Evolutionary conservation across 2,888 invertebrate genomes (phyloP).

Genomic region (Athetis lepigone): DNA sequence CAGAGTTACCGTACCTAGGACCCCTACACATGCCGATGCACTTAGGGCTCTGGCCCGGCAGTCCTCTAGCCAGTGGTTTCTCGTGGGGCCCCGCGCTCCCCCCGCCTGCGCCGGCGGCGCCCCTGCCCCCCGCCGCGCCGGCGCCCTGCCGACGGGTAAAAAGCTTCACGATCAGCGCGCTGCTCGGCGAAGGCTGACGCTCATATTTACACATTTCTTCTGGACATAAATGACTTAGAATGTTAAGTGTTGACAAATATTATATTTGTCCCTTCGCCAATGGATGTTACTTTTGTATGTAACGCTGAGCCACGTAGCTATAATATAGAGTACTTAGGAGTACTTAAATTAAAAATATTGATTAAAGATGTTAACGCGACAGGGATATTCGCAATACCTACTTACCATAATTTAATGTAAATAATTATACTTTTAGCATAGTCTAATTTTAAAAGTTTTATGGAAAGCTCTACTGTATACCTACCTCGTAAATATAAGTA

Average conservation of each 20-base stretch:
- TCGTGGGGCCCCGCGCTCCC: conserved; percentile 80
- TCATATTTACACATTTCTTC: conserved; percentile 21
- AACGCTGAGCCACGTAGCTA: conserved; percentile 19
- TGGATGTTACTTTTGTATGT: conserved; percentile 17
- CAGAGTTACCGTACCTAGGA: conserved; percentile 78
- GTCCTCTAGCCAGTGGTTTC: conserved; percentile 72
- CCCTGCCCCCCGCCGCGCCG: conserved; percentile 76
- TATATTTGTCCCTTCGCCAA: conserved; percentile 39
- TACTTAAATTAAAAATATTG: conserved; percentile 41
- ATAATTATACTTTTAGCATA: conserved; percentile 33
- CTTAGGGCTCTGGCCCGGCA: conserved; percentile 78
- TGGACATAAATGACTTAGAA: conserved; percentile 49
- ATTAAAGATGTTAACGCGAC: conserved; percentile 45
- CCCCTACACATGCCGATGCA: conserved; percentile 83
- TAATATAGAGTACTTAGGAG: conserved; percentile 34
- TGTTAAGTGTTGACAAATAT: conserved; percentile 52
- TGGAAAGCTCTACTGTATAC: conserved; percentile 34
- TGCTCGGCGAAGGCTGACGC: conserved; percentile 86
- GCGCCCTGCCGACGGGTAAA: conserved; percentile 84
- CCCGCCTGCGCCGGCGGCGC: conserved; percentile 69
- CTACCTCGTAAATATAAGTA: conserved; percentile 64
- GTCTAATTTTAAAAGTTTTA: conserved; percentile 25
- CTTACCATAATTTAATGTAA: conserved; percentile 58
- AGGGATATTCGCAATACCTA: conserved; percentile 63
- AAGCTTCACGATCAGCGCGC: conserved; percentile 87